Base-by-base conservation (phyloP, 1,140 invertebrate genomes). In the Sitophilus oryzae region DNA sequence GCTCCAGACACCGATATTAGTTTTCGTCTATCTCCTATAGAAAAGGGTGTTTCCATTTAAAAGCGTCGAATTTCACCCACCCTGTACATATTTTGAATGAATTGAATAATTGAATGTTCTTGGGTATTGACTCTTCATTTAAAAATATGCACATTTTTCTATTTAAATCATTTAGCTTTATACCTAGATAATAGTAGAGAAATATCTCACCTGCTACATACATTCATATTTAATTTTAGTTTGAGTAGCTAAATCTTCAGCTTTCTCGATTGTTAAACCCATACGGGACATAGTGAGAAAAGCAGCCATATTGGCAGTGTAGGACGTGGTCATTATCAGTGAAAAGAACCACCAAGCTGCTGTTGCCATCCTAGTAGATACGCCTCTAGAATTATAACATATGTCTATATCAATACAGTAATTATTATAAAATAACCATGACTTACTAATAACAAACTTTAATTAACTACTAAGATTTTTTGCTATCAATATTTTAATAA, bases 341-440 rank as follows among this genome's bases (percentile, higher is more conserved):
- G 90, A 89, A 69, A 96, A 97, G 67, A 96, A 94, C 91, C 91
- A 96, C 93, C 93, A 97, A 77, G 88, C 90, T 0, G 85, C 86
- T 6, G 85, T 83, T 0, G 89, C 81, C 73, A 89, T 83, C 10
- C 91, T 74, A 3, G 89, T 87, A 1, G 84, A 84, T 2, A 86
- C 77, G 5, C 85, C 83, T 64, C 84, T 85, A 20, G 8, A 6
- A 40, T n/a, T n/a, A n/a, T n/a, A n/a, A n/a, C n/a, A n/a, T n/a
- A n/a, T n/a, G n/a, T n/a, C n/a, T n/a, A n/a, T n/a, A n/a, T n/a
- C n/a, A n/a, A n/a, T n/a, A n/a, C n/a, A n/a, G n/a, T n/a, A n/a
- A n/a, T n/a, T n/a, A n/a, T n/a, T n/a, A n/a, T n/a, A n/a, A n/a
- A n/a, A n/a, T n/a, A n/a, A n/a, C n/a, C n/a, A n/a, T n/a, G n/a